Conservation (phyloP, 2,888 invertebrate species). For the Bombylius major region DNA sequence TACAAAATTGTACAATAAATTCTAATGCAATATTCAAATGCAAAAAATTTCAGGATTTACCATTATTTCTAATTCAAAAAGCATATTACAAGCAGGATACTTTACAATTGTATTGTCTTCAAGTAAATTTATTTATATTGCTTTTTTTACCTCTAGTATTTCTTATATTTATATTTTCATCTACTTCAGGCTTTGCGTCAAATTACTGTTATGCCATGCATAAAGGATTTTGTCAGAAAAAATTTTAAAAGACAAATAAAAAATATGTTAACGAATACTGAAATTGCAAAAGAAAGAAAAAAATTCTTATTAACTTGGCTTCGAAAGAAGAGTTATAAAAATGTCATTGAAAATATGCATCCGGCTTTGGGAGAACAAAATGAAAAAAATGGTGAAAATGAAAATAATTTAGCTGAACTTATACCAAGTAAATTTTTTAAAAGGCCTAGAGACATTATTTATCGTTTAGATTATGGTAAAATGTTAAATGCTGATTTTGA, state of each 20-base stretch:
- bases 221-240: conserved; percentile 25
- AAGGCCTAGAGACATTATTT: not conserved
- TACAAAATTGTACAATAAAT: conserved; percentile 25
- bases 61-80: conserved; percentile 21
- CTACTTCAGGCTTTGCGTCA: conserved; percentile 22
- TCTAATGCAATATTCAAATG: conserved; percentile 26
- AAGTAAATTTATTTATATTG: conserved; percentile 14
- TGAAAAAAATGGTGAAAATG: no score
- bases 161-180: not conserved
- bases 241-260: conserved; percentile 5
- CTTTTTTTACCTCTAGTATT: not conserved
- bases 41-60: conserved; percentile 25
- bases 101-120: conserved; percentile 27
- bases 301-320: conserved; percentile 3
- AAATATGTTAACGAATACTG: conserved; percentile 1
- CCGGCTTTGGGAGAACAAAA: no score
- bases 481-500: no score
- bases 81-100: conserved; percentile 19
- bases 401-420: not conserved
- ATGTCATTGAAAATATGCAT: no score
- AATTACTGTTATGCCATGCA: conserved; percentile 27
- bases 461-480: not conserved
- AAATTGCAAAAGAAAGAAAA: not conserved
- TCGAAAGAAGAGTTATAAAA: conserved; percentile 1
- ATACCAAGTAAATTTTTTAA: not conserved